These are phyloP conservation scores for Paralvinella palmiformis DNA, from an alignment of 1,140 invertebrate species.

Conservation along the genomic window DNA sequence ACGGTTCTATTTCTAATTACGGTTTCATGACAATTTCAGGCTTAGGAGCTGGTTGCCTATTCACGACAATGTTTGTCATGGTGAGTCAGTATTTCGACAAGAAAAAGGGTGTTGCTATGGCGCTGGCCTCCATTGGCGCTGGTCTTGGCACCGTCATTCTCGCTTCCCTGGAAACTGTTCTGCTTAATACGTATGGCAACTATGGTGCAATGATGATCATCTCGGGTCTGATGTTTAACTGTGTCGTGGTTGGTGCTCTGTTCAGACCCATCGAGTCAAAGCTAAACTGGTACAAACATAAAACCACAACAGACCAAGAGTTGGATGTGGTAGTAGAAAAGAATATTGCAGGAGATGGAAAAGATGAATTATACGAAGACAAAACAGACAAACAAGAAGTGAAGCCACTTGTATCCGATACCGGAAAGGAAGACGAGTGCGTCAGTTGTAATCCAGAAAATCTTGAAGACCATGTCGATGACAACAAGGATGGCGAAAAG, in stretches of 20 bases:
- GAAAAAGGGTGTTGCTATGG: slow-evolving; percentile 16
- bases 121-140: slow-evolving; percentile 9
- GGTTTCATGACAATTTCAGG: slow-evolving; percentile 3
- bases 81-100: slow-evolving; percentile 17
- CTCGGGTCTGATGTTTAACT: neutral
- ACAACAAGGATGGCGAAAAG: too few species aligned
- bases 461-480: too few species aligned
- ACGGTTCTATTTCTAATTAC: too few species aligned
- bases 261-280: neutral
- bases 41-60: slow-evolving; percentile 7
- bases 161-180: neutral
- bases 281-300: too few species aligned
- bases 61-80: slow-evolving; percentile 11
- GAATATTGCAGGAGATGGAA: too few species aligned
- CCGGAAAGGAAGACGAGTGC: too few species aligned
- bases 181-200: slow-evolving; percentile 8
- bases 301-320: too few species aligned
- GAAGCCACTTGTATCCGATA: neutral
- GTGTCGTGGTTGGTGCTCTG: neutral
- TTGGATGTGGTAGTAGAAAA: too few species aligned
- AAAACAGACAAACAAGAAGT: too few species aligned
- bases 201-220: slow-evolving; percentile 10
- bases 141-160: slow-evolving; percentile 11
- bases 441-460: too few species aligned
- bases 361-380: too few species aligned